Evolutionary conservation across 2,113 vertebrate genomes (phyloP).

Genomic region (Arvicanthis niloticus): DNA sequence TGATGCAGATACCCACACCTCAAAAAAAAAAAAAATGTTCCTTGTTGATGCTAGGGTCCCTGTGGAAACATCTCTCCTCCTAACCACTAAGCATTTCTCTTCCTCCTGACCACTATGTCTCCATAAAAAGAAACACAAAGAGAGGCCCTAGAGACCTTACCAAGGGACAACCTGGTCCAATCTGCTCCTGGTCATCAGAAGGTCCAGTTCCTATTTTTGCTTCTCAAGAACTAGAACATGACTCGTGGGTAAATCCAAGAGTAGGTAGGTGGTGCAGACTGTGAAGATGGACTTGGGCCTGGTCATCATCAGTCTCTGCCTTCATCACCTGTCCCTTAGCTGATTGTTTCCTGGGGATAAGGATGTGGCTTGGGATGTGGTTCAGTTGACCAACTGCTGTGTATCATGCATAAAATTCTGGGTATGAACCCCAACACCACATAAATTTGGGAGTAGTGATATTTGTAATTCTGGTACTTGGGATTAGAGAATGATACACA

Average conservation of each 20-base stretch:
- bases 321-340: background rate
- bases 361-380: background rate
- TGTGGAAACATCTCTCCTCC: background rate
- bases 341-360: background rate
- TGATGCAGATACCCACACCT: background rate
- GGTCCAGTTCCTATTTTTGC: too few species aligned
- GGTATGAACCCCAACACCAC: background rate
- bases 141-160: background rate
- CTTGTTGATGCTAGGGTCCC: background rate
- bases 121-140: background rate
- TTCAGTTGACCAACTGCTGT: background rate
- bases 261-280: fast-evolving
- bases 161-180: background rate
- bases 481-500: background rate
- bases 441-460: background rate
- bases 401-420: too few species aligned
- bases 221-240: background rate
- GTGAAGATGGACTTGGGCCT: fast-evolving
- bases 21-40: background rate
- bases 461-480: background rate
- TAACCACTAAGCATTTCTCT: background rate
- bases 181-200: fast-evolving
- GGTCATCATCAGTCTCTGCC: fast-evolving
- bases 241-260: background rate
- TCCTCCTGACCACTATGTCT: background rate